Percentiles rank a stretch among this genome's conserved stretches.
Conservation (phyloP, 2,888 invertebrate species). For the Oasisia sp. region DNA sequence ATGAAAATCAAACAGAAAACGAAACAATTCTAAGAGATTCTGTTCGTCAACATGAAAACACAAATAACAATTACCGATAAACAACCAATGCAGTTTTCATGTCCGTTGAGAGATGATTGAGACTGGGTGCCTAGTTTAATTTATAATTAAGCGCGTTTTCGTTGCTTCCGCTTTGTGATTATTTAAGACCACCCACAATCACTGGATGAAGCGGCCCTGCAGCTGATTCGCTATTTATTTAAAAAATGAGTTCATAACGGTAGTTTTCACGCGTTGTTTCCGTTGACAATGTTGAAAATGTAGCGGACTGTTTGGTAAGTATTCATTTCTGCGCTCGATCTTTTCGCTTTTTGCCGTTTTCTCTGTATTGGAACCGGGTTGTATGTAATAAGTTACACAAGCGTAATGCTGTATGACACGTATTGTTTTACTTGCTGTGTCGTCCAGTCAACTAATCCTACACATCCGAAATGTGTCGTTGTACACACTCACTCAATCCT, state of each 20-base stretch:
- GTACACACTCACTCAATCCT: background rate
- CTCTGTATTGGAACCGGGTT: background rate
- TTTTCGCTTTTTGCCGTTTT: background rate
- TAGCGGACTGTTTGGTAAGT: constrained; percentile 12
- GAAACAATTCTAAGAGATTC: background rate
- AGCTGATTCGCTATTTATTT: background rate
- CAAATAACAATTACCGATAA: background rate
- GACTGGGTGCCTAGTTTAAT: background rate
- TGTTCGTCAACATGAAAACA: background rate
- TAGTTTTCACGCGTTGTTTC: background rate
- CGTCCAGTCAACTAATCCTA: background rate
- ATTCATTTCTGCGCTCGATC: background rate
- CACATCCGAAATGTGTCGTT: background rate
- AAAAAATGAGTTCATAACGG: background rate
- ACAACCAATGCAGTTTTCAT: background rate
- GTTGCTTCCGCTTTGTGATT: background rate
- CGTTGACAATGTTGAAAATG: background rate
- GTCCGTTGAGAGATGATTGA: background rate
- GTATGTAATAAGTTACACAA: background rate
- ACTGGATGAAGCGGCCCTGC: background rate
- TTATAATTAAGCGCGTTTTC: background rate
- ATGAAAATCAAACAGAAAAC: background rate
- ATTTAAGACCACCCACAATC: background rate
- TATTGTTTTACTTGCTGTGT: background rate
- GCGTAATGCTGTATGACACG: background rate